Base-by-base conservation (phyloP, 2,113 vertebrate genomes). In the Gnathonemus echidnorhynchus region DNA sequence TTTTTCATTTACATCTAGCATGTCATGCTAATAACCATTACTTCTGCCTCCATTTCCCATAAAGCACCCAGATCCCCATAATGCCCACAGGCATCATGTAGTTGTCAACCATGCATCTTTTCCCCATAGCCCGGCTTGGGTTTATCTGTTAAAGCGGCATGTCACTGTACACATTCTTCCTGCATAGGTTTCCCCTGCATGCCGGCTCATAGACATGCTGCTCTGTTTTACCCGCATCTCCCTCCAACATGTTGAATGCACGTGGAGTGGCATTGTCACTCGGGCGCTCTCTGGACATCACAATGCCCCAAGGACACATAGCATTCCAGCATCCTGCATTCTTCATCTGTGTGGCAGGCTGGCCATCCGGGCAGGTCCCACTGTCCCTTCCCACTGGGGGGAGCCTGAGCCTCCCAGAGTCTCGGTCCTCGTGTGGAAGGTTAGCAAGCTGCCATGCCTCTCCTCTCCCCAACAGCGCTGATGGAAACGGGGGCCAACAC, bases 151-250 rank as follows among this genome's bases (percentile, higher is more conserved):
- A 45, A 2, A 19, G 39, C 17, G 2, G 3, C 74, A 42, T 42
- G 39, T 80, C 31, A 80, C 74, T 80, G 13, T 80, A 21, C 17
- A 42, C 35, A 77, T 9, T 62, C 58, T 62, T 62, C 58, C 58
- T n/a, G 39, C 31, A 7, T 42, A 42, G 11, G 11, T 39, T 19
- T 42, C 19, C 42, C 39, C 35, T 7, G 2, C 31, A 56, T 39
- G 19, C 70, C 4, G 70, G 70, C 31, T 19, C 70, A 35, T 17
- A 39, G 31, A 77, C 74, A 8, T 21, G 35, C 31, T 11, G 8
- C 6, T 42, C 35, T 42, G 74, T 95, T 95, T 94, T 93, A 95
- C 50, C 50, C 3, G 50, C 50, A 17, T 52, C 50, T 52, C 13
- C 50, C 3, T 93, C 93, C 31, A 31, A 5, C 31, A 35, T 77